Percentiles rank a stretch among this genome's conserved stretches.
Conservation (phyloP, 2,113 vertebrate species). For the Dicaeum eximium region DNA sequence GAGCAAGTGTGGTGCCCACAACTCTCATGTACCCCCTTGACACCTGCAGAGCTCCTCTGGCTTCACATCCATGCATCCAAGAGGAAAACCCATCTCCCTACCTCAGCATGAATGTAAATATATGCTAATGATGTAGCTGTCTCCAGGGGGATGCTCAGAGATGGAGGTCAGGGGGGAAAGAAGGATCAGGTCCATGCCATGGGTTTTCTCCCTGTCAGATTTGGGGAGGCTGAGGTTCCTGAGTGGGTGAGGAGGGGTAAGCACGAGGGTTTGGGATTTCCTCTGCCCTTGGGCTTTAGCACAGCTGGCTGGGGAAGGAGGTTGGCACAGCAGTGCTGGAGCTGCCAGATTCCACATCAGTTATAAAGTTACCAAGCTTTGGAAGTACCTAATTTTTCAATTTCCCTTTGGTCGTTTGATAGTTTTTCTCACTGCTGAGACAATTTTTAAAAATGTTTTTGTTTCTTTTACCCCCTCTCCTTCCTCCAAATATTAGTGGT, state of each 20-base stretch:
- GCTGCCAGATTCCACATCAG: fast-evolving
- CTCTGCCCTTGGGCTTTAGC: not conserved
- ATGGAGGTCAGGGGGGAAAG: not conserved
- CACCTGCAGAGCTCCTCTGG: not conserved
- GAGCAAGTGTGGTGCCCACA: fast-evolving
- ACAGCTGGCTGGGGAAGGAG: not conserved
- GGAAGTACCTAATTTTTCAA: not conserved
- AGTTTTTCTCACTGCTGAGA: not conserved
- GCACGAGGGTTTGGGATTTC: not conserved
- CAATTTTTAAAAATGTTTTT: not conserved
- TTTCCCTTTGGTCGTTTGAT: not conserved
- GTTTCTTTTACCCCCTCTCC: not conserved
- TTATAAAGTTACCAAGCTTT: not conserved
- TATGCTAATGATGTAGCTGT: fast-evolving
- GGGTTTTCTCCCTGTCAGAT: not conserved
- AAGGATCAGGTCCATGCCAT: not conserved
- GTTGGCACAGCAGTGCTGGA: not conserved
- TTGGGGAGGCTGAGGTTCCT: not conserved
- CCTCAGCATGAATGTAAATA: not conserved
- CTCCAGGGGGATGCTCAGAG: not conserved
- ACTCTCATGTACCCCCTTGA: not conserved
- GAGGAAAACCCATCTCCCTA: not conserved
- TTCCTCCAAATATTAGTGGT: not conserved
- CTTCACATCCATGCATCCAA: fast-evolving
- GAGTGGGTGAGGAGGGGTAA: not conserved